phyloP scores from a whole-genome alignment of 2,888 invertebrate species.

The Scrobipalpa costella region DNA sequence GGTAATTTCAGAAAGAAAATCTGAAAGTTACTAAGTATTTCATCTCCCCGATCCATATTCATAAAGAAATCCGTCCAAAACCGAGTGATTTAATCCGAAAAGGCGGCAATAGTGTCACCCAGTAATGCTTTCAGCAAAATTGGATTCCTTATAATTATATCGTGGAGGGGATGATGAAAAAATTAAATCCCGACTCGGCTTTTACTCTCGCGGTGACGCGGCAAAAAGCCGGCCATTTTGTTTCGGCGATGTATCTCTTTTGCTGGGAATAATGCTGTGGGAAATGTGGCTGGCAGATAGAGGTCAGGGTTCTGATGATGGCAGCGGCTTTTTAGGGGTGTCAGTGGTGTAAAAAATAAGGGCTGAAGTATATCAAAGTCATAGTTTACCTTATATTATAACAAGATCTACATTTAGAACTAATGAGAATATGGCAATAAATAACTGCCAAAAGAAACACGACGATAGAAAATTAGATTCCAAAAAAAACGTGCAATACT shows the following conservation, averaged over 20 bases:
- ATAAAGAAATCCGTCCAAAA: neutral
- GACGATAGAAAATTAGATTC: no score
- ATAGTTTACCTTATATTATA: no score
- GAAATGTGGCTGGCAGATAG: neutral
- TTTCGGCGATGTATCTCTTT: neutral
- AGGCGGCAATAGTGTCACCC: constrained; percentile 19
- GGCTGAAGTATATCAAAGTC: no score
- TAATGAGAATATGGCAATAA: no score
- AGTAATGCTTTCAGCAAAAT: constrained; percentile 22
- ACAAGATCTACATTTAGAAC: no score
- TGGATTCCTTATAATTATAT: constrained; percentile 21
- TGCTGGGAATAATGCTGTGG: neutral
- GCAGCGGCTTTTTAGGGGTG: neutral
- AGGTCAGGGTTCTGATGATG: neutral
- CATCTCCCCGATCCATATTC: neutral
- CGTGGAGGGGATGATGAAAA: neutral
- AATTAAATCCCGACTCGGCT: constrained; percentile 15
- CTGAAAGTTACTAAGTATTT: no score
- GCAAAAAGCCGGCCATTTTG: neutral
- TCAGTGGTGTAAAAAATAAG: no score
- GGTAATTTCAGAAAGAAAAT: no score
- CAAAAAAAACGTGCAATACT: no score
- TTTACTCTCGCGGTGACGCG: neutral
- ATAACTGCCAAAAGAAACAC: no score
- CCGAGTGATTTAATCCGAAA: neutral